phyloP scores from a whole-genome alignment of 2,888 invertebrate genomes.

The Alentia gelatinosa region DNA sequence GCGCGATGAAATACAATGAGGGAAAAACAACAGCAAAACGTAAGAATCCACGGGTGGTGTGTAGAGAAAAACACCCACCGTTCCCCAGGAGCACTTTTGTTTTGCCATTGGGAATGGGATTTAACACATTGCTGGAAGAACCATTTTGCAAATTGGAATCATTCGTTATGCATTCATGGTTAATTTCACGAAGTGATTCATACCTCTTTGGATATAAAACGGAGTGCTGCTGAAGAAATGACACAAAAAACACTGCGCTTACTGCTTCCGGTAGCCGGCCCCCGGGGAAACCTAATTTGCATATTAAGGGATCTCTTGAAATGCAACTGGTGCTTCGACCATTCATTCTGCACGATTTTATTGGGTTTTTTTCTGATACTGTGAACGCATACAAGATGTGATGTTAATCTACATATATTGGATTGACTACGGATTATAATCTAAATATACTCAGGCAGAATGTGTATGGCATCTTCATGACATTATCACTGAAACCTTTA shows the following conservation, averaged over 20 bases:
- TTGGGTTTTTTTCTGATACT: not conserved
- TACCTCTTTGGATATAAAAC: not conserved
- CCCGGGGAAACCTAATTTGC: not conserved
- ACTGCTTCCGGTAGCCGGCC: not conserved
- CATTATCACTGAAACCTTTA: too few relatives aligned
- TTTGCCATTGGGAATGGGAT: not conserved
- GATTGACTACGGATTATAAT: not conserved
- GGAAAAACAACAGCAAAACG: conserved; percentile 34
- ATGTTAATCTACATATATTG: not conserved
- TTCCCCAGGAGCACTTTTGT: not conserved
- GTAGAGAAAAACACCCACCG: not conserved
- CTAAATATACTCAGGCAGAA: not conserved
- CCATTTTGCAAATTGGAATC: conserved; percentile 13
- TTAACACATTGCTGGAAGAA: not conserved
- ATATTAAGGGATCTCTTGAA: not conserved
- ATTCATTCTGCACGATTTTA: not conserved
- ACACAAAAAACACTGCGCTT: not conserved
- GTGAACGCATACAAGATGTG: not conserved
- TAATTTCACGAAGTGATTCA: conserved; percentile 21
- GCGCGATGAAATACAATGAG: conserved; percentile 4
- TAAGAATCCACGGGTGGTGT: not conserved
- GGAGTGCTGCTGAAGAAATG: not conserved
- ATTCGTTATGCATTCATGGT: conserved; percentile 45
- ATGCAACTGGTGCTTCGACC: not conserved
- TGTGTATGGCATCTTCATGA: too few relatives aligned